These are phyloP conservation scores for Aporophyla nigra DNA, from an alignment of 2,888 invertebrate species.

Conservation along the genomic window DNA sequence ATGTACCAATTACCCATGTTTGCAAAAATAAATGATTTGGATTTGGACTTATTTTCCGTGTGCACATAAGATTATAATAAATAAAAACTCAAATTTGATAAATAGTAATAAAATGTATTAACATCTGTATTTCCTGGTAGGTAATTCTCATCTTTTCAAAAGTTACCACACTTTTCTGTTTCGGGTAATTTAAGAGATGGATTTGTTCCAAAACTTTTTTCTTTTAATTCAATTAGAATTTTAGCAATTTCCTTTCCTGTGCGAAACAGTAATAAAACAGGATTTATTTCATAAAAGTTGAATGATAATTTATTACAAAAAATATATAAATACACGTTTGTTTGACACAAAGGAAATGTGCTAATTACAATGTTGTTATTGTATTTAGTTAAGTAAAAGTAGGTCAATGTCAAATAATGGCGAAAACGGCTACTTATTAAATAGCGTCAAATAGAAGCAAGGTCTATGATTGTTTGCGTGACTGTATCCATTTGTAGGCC, in stretches of 20 bases:
- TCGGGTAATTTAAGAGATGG: slow-evolving; percentile 24
- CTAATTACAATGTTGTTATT: slow-evolving; percentile 21
- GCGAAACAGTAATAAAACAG: background rate
- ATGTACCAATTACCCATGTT: too few species aligned
- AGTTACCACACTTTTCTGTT: background rate
- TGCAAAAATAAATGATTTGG: too few species aligned
- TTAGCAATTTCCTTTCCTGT: background rate
- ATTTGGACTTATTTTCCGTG: too few species aligned
- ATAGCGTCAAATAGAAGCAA: slow-evolving; percentile 66
- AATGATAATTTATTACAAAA: background rate
- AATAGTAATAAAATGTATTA: background rate
- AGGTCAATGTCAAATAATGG: slow-evolving; percentile 60
- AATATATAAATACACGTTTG: background rate
- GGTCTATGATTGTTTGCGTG: slow-evolving; percentile 76
- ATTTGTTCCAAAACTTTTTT: slow-evolving; percentile 14
- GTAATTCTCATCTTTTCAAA: background rate
- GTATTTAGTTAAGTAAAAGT: slow-evolving; percentile 31
- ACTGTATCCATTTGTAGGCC: slow-evolving; percentile 75
- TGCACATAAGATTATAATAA: too few species aligned
- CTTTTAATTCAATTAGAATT: slow-evolving; percentile 25
- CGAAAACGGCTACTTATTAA: slow-evolving; percentile 57
- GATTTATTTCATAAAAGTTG: background rate
- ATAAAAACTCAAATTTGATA: too few species aligned
- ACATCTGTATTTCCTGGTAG: background rate
- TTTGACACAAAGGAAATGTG: background rate